These are phyloP conservation scores for Dryadula phaetusa DNA, from an alignment of 2,888 invertebrate genomes.

Conservation along the genomic window DNA sequence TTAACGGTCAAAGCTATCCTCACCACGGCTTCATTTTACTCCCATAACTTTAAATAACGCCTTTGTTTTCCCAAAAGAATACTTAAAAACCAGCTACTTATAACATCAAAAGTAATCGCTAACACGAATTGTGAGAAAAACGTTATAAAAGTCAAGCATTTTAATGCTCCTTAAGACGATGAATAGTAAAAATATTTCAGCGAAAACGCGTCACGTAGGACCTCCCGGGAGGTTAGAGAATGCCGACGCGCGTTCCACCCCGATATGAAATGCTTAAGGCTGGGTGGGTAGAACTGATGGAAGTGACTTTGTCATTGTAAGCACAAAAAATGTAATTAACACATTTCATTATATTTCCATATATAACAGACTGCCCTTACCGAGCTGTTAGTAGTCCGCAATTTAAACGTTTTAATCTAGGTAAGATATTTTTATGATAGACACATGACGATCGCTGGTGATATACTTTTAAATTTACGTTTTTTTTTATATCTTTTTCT, in stretches of 20 bases:
- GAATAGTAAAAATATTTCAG: conserved; percentile 80
- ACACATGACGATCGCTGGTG: too few relatives aligned
- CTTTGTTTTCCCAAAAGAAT: conserved; percentile 7
- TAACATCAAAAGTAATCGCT: conserved; percentile 30
- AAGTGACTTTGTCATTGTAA: conserved; percentile 27
- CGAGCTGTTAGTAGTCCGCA: too few relatives aligned
- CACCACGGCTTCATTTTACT: background rate
- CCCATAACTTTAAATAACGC: background rate
- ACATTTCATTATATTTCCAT: background rate
- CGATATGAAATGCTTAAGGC: conserved; percentile 73
- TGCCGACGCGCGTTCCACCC: conserved; percentile 70
- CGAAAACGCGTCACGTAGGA: conserved; percentile 73
- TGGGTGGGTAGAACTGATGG: conserved; percentile 44
- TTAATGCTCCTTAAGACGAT: conserved; percentile 71
- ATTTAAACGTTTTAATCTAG: too few relatives aligned
- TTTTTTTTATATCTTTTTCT: too few relatives aligned
- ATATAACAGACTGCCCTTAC: too few relatives aligned
- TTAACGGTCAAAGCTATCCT: background rate
- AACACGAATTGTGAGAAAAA: conserved; percentile 37
- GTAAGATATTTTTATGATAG: too few relatives aligned
- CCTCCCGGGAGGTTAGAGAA: conserved; percentile 67
- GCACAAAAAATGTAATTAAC: background rate
- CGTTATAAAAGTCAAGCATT: conserved; percentile 56
- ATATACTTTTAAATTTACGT: too few relatives aligned
- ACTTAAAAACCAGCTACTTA: background rate